A percentile compares a stretch with the other conserved stretches of the same genome.
Conservation (phyloP, 2,888 invertebrate species). For the Platerodrilus igneus region DNA sequence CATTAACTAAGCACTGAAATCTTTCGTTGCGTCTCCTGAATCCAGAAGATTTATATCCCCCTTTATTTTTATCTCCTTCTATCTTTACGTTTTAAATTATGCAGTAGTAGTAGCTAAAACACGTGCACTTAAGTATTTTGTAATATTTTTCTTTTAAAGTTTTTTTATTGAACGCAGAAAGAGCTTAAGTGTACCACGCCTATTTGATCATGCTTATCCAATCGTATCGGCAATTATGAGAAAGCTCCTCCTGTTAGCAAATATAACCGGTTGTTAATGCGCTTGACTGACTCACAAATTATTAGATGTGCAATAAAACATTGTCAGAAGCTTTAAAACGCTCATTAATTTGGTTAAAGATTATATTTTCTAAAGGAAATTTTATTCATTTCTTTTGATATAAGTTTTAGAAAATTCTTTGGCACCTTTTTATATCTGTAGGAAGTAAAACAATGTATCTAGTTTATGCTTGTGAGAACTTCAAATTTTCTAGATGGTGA, state of each 20-base stretch:
- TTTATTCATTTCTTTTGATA: too few species aligned
- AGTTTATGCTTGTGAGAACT: too few species aligned
- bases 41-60: slow-evolving; percentile 10
- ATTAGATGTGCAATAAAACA: slow-evolving; percentile 27
- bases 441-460: too few species aligned
- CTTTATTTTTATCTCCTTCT: slow-evolving; percentile 17
- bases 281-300: slow-evolving; percentile 22
- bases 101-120: too few species aligned
- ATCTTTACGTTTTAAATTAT: too few species aligned
- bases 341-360: slow-evolving; percentile 23
- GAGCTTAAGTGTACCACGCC: slow-evolving; percentile 20
- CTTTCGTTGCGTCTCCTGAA: slow-evolving; percentile 11
- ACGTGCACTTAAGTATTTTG: slow-evolving; percentile 15
- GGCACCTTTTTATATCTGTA: too few species aligned
- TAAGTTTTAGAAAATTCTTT: too few species aligned
- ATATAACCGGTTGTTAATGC: slow-evolving; percentile 15
- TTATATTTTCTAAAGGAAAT: too few species aligned
- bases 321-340: slow-evolving; percentile 22
- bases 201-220: slow-evolving; percentile 14
- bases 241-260: slow-evolving; percentile 16
- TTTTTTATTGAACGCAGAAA: slow-evolving; percentile 4
- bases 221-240: slow-evolving; percentile 8
- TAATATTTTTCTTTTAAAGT: slow-evolving; percentile 4
- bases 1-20: slow-evolving; percentile 17
- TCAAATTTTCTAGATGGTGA: too few species aligned